phyloP scores from a whole-genome alignment of 1,140 invertebrate genomes.

The Saccostrea cuccullata region DNA sequence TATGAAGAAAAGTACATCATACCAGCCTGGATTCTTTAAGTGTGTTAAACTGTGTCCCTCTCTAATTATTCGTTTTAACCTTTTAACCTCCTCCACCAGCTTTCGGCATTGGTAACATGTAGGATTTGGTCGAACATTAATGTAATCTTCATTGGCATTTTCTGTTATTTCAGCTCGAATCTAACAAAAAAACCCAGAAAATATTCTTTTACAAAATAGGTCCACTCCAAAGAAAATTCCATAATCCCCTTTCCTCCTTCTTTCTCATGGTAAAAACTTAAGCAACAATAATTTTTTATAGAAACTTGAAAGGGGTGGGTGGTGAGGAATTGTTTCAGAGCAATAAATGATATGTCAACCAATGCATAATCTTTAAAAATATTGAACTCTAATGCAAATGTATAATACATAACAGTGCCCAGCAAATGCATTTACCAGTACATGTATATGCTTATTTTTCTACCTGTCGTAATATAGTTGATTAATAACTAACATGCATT shows the following conservation, averaged over 20 bases:
- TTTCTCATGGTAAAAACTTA: background rate
- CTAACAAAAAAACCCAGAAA: background rate
- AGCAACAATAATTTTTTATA: background rate
- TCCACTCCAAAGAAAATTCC: background rate
- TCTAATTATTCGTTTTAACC: background rate
- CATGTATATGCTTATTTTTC: background rate
- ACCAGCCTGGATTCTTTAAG: slow-evolving; percentile 1
- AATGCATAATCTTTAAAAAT: no score
- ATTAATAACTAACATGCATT: background rate
- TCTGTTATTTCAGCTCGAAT: slow-evolving; percentile 34
- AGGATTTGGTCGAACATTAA: background rate
- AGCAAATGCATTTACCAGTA: no score
- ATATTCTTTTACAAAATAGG: no score
- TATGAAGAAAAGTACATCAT: background rate
- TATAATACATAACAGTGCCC: no score
- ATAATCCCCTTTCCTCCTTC: background rate
- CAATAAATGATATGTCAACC: no score
- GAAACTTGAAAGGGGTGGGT: no score
- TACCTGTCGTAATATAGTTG: background rate
- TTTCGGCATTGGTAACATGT: slow-evolving; percentile 37
- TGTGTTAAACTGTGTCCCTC: background rate
- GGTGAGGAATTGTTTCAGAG: no score
- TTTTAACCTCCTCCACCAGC: slow-evolving; percentile 1
- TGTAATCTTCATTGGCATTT: background rate
- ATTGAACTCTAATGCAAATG: no score